These are phyloP conservation scores for Autographa pulchrina DNA, from an alignment of 2,888 invertebrate species.

Conservation along the genomic window DNA sequence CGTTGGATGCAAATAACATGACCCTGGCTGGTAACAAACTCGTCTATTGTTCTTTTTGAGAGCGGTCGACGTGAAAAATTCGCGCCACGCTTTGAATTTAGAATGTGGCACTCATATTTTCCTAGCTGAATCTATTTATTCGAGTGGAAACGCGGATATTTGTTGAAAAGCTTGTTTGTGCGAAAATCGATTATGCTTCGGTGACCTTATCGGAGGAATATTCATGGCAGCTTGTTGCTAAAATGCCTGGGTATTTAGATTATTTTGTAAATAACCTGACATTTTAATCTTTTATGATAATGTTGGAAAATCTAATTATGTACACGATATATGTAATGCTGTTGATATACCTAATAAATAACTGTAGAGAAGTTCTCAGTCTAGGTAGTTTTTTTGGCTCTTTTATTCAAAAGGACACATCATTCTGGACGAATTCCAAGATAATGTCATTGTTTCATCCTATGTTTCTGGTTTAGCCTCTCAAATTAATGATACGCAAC, in stretches of 20 bases:
- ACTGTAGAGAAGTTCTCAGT: no score
- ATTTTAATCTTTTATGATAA: neutral
- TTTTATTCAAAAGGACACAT: neutral
- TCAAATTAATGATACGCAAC: neutral
- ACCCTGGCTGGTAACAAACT: conserved; percentile 6
- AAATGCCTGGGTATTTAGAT: neutral
- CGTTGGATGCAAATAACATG: neutral
- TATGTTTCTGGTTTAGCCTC: neutral
- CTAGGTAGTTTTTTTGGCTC: no score
- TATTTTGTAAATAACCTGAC: neutral
- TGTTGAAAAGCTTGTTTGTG: conserved; percentile 39
- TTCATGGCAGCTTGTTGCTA: neutral
- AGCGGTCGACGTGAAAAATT: conserved; percentile 13
- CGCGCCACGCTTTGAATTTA: conserved; percentile 35
- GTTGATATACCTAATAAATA: no score
- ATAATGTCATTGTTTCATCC: neutral
- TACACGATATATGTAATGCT: no score
- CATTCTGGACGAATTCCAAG: neutral
- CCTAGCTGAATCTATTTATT: conserved; percentile 37
- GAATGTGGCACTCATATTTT: conserved; percentile 41
- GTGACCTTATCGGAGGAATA: neutral
- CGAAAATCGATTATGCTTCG: conserved; percentile 24
- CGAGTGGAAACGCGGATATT: conserved; percentile 35
- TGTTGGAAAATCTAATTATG: no score
- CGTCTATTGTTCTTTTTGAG: conserved; percentile 28